Evolutionary conservation across 2,888 invertebrate genomes (phyloP).

Genomic region (Polylopha cassiicola): DNA sequence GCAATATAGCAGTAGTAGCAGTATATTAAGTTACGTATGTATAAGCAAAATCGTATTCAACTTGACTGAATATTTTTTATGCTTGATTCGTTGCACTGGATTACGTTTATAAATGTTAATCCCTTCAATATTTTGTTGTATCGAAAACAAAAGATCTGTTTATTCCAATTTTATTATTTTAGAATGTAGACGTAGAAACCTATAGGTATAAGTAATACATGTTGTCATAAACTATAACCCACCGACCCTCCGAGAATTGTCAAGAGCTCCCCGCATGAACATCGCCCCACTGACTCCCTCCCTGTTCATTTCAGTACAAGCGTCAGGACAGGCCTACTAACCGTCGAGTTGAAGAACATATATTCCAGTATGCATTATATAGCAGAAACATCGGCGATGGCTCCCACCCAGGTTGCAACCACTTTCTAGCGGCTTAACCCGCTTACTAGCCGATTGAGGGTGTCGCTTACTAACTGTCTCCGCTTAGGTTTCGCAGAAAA

Average conservation of each 20-base stretch:
- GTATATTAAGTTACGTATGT: too few relatives aligned
- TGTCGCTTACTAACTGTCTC: slow-evolving; percentile 59
- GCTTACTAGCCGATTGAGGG: slow-evolving; percentile 49
- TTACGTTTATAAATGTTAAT: too few relatives aligned
- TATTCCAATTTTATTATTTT: too few relatives aligned
- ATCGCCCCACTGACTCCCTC: slow-evolving; percentile 40
- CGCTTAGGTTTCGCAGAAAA: slow-evolving; percentile 18
- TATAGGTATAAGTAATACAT: too few relatives aligned
- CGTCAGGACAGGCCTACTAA: slow-evolving; percentile 73
- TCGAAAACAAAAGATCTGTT: too few relatives aligned
- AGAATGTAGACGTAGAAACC: too few relatives aligned
- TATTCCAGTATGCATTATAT: slow-evolving; percentile 47
- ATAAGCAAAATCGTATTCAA: too few relatives aligned
- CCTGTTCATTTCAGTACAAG: slow-evolving; percentile 74
- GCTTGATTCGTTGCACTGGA: too few relatives aligned
- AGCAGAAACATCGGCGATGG: slow-evolving; percentile 49
- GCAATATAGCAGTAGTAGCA: too few relatives aligned
- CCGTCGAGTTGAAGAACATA: slow-evolving; percentile 57
- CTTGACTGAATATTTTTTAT: too few relatives aligned
- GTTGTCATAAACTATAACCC: slow-evolving; percentile 8
- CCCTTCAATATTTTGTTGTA: too few relatives aligned
- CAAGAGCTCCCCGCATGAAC: slow-evolving; percentile 10
- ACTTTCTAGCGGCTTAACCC: slow-evolving; percentile 50
- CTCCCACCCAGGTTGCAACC: slow-evolving; percentile 60
- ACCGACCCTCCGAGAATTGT: too few relatives aligned